phyloP scores from a whole-genome alignment of 2,888 invertebrate species.

The Amphipoea lucens region DNA sequence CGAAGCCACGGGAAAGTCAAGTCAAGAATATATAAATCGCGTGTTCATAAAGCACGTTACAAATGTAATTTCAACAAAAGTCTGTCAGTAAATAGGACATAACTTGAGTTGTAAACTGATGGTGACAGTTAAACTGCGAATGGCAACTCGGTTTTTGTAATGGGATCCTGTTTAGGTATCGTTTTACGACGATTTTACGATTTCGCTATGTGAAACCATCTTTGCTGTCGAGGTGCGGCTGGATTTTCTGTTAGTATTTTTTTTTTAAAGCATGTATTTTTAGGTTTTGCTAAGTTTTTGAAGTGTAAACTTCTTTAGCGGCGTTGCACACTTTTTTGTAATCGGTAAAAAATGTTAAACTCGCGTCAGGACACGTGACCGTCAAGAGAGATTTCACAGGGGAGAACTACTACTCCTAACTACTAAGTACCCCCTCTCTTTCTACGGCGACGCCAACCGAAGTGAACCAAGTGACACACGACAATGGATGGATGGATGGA shows the following conservation, averaged over 20 bases:
- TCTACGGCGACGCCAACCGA: too few species aligned
- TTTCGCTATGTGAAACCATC: slow-evolving; percentile 68
- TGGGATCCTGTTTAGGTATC: slow-evolving; percentile 80
- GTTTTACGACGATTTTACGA: slow-evolving; percentile 83
- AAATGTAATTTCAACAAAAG: slow-evolving; percentile 69
- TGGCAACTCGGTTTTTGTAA: slow-evolving; percentile 72
- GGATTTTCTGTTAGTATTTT: slow-evolving; percentile 50
- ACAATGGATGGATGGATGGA: too few species aligned
- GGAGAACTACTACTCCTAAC: too few species aligned
- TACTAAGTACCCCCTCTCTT: too few species aligned
- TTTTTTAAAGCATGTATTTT: slow-evolving; percentile 31
- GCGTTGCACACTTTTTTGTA: too few species aligned
- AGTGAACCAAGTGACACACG: too few species aligned
- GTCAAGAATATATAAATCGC: slow-evolving; percentile 49
- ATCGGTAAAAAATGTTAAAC: too few species aligned
- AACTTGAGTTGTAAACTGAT: slow-evolving; percentile 73
- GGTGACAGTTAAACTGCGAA: slow-evolving; percentile 74
- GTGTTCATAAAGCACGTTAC: slow-evolving; percentile 58
- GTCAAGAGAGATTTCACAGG: too few species aligned
- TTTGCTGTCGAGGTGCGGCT: slow-evolving; percentile 54
- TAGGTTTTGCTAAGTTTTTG: neutral
- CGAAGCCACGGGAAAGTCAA: too few species aligned
- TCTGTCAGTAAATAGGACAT: slow-evolving; percentile 76
- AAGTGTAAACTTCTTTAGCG: too few species aligned
- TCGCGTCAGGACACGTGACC: too few species aligned